phyloP scores from a whole-genome alignment of 1,140 invertebrate species.

The Dufourea novaeangliae region DNA sequence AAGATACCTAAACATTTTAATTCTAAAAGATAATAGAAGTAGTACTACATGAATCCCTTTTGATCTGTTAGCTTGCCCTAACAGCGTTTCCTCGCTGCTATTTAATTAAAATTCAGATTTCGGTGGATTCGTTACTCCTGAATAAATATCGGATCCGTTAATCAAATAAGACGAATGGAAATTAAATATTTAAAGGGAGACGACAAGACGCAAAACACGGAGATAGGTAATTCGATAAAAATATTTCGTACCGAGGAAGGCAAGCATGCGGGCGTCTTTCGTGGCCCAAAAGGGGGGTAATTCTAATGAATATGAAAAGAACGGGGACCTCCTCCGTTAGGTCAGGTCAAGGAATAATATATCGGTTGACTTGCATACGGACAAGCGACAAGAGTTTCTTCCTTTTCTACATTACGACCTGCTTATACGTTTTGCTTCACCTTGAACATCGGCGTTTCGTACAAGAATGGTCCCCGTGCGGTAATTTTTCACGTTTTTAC shows the following conservation, averaged over 20 bases:
- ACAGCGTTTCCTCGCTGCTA: too few species aligned
- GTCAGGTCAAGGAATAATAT: slow-evolving; percentile 81
- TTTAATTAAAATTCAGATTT: too few species aligned
- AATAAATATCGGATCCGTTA: too few species aligned
- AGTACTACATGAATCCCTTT: too few species aligned
- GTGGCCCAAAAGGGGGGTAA: slow-evolving; percentile 41
- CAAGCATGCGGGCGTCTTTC: slow-evolving; percentile 11
- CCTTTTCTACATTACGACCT: slow-evolving; percentile 40
- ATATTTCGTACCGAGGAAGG: not conserved
- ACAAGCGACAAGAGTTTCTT: slow-evolving; percentile 69
- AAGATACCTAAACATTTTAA: too few species aligned
- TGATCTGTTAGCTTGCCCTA: too few species aligned
- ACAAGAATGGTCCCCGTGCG: not conserved
- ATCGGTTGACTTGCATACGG: slow-evolving; percentile 79
- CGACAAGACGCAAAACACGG: not conserved
- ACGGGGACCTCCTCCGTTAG: slow-evolving; percentile 77
- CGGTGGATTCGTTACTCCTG: too few species aligned
- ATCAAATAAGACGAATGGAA: too few species aligned
- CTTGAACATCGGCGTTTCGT: slow-evolving; percentile 45
- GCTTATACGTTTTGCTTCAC: slow-evolving; percentile 41
- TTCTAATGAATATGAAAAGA: slow-evolving; percentile 80
- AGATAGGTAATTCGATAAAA: not conserved
- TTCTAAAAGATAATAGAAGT: too few species aligned
- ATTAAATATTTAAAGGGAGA: not conserved
- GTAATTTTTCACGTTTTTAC: not conserved